Evolutionary conservation across 2,888 invertebrate species (phyloP).

Genomic region (Altica lythri): DNA sequence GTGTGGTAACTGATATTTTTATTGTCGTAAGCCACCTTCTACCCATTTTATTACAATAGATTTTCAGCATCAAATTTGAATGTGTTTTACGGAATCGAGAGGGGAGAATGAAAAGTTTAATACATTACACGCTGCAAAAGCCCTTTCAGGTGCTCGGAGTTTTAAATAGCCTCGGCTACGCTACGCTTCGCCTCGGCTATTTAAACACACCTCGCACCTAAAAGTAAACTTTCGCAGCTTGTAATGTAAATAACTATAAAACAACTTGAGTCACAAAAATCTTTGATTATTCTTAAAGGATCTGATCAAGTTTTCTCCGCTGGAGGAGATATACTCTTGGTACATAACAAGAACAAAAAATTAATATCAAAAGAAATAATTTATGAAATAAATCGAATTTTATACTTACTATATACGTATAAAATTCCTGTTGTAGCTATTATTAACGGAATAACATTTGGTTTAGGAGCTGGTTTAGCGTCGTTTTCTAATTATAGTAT

Average conservation of each 20-base stretch:
- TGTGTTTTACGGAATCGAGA: too few species aligned
- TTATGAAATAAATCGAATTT: too few species aligned
- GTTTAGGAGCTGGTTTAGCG: conserved; percentile 93
- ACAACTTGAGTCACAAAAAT: conserved; percentile 64
- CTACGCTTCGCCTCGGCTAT: too few species aligned
- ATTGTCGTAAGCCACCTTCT: too few species aligned
- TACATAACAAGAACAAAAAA: not conserved
- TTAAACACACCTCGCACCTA: too few species aligned
- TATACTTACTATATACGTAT: conserved; percentile 81
- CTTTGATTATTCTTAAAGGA: conserved; percentile 60
- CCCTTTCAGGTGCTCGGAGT: too few species aligned
- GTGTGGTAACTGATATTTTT: too few species aligned
- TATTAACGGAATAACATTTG: conserved; percentile 94
- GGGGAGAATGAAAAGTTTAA: too few species aligned
- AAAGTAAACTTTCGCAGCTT: conserved; percentile 72
- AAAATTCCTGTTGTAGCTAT: conserved; percentile 89
- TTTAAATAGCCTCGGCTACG: too few species aligned
- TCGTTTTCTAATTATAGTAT: conserved; percentile 92
- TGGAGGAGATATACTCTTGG: conserved; percentile 94
- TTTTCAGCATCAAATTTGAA: too few species aligned
- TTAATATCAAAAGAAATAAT: conserved; percentile 47
- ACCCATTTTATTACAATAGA: too few species aligned
- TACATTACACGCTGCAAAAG: too few species aligned
- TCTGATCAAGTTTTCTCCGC: conserved; percentile 92
- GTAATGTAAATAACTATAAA: conserved; percentile 63